Evolutionary conservation across 2,113 vertebrate species (phyloP), one percentile per base, ranked within the genome.

Genomic region (Periophthalmodon schlosseri): DNA sequence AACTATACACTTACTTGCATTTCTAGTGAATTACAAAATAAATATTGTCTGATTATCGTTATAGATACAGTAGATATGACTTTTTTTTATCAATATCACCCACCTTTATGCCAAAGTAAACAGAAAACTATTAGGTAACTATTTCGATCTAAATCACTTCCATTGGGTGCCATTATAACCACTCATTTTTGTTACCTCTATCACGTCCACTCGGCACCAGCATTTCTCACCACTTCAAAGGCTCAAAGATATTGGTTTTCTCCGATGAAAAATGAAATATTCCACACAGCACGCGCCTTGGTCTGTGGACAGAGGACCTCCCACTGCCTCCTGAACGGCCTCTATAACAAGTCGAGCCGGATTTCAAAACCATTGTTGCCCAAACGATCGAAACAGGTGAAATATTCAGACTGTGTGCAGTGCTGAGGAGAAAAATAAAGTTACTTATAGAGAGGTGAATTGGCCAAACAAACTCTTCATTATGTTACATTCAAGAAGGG

Each of bases 231-330:
- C 12, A 6, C 79, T 73, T 87, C 74, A 86, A 74, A 77, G 63
- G 24, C 34, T 39, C 57, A 15, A 63, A 63, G 65, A 23, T 85
- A 84, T 74, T 64, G 63, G 57, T 56, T 69, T 72, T 69, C 61
- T 67, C 60, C 61, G 56, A 69, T 78, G 50, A 72, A 80, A 72
- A 65, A 73, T 76, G 20, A 73, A 73, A 34, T 39, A 76, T 68
- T 73, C 70, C 57, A 60, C 56, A 82, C 74, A 64, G 73, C 75
- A 47, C 68, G 14, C 28, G 18, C 44, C 10, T 50, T 74, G 82
- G 77, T 71, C 75, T 80, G 77, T 76, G 33, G 63, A 39, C 60
- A 23, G 18, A 33, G 58, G 67, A 74, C 67, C 71, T 79, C 70
- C 77, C 69, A 64, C 66, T 47, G 13, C 74, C 82, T 63, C 60